Percentiles rank a stretch among this genome's conserved stretches.
These are phyloP conservation scores for Colletes gigas DNA, from an alignment of 1,140 invertebrate species.

Conservation along the genomic window DNA sequence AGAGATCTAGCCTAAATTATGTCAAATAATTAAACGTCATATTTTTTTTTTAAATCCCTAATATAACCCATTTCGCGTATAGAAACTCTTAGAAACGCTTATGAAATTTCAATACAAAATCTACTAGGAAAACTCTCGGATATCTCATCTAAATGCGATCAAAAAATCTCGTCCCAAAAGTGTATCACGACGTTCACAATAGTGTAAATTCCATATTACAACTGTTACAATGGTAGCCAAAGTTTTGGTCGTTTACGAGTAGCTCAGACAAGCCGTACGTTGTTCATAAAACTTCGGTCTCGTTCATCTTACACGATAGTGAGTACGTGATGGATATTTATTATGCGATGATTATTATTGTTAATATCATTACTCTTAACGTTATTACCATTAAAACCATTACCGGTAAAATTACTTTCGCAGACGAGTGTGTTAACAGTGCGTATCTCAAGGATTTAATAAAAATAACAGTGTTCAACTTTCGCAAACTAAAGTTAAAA, in stretches of 20 bases:
- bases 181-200: constrained; percentile 12
- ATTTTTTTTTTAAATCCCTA: neutral
- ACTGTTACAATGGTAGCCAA: constrained; percentile 29
- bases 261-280: constrained; percentile 34
- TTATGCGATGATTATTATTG: constrained; percentile 56
- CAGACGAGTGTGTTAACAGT: neutral
- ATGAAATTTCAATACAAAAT: constrained; percentile 58
- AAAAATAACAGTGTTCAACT: neutral
- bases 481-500: neutral
- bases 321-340: constrained; percentile 48
- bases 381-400: constrained; percentile 33
- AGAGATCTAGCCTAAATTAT: neutral
- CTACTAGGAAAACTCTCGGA: constrained; percentile 40
- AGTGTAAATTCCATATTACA: constrained; percentile 8
- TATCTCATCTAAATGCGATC: constrained; percentile 30
- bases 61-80: constrained; percentile 16
- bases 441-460: neutral
- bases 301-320: constrained; percentile 27
- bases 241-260: constrained; percentile 36
- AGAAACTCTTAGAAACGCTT: constrained; percentile 48
- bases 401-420: constrained; percentile 36
- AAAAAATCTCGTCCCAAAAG: constrained; percentile 17
- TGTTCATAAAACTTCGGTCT: constrained; percentile 20
- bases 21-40: neutral
- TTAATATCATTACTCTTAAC: constrained; percentile 45